These are phyloP conservation scores for Ephestia elutella DNA, from an alignment of 1,140 invertebrate species.

Conservation along the genomic window DNA sequence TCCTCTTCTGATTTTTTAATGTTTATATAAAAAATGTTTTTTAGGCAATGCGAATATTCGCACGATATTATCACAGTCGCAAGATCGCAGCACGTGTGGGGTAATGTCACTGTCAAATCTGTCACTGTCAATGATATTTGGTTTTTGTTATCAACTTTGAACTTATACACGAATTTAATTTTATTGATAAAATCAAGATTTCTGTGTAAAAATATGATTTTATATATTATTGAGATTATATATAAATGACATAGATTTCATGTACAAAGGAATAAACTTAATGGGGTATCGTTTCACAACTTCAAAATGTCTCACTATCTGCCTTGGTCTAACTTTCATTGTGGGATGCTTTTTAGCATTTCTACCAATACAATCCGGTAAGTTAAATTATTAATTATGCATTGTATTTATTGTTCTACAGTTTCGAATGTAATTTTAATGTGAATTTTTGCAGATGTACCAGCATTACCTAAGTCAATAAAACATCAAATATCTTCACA, in stretches of 20 bases:
- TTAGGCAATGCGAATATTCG: too few species aligned
- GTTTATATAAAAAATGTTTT: too few species aligned
- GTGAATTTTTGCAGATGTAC: constrained; percentile 34
- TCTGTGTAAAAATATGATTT: constrained; percentile 19
- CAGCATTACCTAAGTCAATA: constrained; percentile 38
- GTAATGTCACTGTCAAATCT: too few species aligned
- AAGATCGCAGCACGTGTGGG: too few species aligned
- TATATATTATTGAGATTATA: neutral
- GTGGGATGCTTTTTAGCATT: constrained; percentile 64
- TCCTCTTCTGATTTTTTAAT: too few species aligned
- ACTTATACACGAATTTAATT: too few species aligned
- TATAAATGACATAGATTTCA: constrained; percentile 29
- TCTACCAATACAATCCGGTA: constrained; percentile 55
- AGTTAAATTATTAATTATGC: constrained; percentile 15
- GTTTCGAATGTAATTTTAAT: neutral
- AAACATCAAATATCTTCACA: constrained; percentile 29
- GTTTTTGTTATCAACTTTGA: too few species aligned
- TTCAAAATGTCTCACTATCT: constrained; percentile 57
- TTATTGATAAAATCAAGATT: constrained; percentile 4
- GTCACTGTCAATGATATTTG: too few species aligned
- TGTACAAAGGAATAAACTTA: constrained; percentile 45
- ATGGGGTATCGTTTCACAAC: constrained; percentile 55
- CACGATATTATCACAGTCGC: too few species aligned
- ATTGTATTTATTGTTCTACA: neutral
- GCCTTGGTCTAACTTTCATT: constrained; percentile 57